Evolutionary conservation across 2,113 vertebrate genomes (phyloP).

Genomic region (Smithornis capensis): DNA sequence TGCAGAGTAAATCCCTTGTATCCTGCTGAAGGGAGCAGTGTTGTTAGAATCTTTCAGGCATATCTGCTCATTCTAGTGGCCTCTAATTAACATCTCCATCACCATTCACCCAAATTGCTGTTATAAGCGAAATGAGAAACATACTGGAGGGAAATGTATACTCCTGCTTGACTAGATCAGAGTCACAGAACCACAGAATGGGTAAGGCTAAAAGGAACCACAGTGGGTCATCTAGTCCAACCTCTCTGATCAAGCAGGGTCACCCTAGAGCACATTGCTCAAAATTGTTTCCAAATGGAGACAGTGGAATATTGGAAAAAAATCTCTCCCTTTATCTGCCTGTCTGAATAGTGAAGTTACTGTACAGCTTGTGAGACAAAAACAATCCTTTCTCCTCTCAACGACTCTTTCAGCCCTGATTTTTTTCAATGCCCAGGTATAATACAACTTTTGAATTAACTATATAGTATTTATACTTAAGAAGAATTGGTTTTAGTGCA

Average conservation of each 20-base stretch:
- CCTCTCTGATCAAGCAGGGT: not conserved
- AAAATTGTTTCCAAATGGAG: not conserved
- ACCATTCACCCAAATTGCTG: not conserved
- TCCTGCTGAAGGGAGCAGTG: not conserved
- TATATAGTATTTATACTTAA: not conserved
- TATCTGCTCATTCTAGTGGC: not conserved
- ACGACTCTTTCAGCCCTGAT: not conserved
- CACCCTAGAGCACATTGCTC: not conserved
- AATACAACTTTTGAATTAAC: not conserved
- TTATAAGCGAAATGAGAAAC: not conserved
- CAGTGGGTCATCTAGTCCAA: not conserved
- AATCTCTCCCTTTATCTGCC: not conserved
- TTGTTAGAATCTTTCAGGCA: not conserved
- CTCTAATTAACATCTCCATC: not conserved
- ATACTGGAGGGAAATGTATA: not conserved
- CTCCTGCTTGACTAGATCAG: not conserved
- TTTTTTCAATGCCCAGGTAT: not conserved
- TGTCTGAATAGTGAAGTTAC: not conserved
- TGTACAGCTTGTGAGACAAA: not conserved
- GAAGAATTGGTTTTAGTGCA: not conserved
- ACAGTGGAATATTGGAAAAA: not conserved
- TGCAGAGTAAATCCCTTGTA: not conserved
- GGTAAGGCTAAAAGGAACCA: not conserved
- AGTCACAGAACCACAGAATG: not conserved
- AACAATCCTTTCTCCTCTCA: not conserved